Evolutionary conservation across 2,888 invertebrate genomes (phyloP).

Genomic region (Pterobdella sp.): DNA sequence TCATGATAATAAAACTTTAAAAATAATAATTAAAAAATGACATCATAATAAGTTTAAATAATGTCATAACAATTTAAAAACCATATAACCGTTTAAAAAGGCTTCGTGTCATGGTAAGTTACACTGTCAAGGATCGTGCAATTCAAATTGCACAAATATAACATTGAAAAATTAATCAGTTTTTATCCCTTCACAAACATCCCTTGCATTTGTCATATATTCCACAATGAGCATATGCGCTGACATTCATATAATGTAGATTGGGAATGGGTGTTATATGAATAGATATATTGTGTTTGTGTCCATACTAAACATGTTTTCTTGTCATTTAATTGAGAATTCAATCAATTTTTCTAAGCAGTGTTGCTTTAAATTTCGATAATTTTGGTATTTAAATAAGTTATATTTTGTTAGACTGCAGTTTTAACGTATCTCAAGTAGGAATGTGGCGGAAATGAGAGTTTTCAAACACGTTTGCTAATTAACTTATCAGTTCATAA

Average conservation of each 20-base stretch:
- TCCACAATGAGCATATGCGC: too few relatives aligned
- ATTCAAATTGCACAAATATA: not conserved
- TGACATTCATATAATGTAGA: too few relatives aligned
- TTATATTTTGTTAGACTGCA: too few relatives aligned
- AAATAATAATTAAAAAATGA: not conserved
- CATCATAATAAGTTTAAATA: not conserved
- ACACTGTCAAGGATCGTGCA: not conserved
- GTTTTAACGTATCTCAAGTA: too few relatives aligned
- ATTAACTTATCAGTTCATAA: too few relatives aligned
- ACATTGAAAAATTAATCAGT: slow-evolving; percentile 8
- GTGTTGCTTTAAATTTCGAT: not conserved
- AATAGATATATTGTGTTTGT: too few relatives aligned
- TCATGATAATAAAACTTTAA: not conserved
- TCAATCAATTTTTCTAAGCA: too few relatives aligned
- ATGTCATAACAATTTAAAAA: not conserved
- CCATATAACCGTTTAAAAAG: not conserved
- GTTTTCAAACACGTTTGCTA: too few relatives aligned
- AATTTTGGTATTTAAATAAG: not conserved
- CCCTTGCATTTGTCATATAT: not conserved
- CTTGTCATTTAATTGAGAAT: too few relatives aligned
- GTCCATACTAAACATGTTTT: too few relatives aligned
- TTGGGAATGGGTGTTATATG: too few relatives aligned
- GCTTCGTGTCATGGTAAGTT: not conserved
- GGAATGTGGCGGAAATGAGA: too few relatives aligned
- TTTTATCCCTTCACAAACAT: slow-evolving; percentile 6